Evolutionary conservation across 1,140 invertebrate genomes (phyloP), one percentile per base, ranked within the genome.

Genomic region (Drosophila cardini): DNA sequence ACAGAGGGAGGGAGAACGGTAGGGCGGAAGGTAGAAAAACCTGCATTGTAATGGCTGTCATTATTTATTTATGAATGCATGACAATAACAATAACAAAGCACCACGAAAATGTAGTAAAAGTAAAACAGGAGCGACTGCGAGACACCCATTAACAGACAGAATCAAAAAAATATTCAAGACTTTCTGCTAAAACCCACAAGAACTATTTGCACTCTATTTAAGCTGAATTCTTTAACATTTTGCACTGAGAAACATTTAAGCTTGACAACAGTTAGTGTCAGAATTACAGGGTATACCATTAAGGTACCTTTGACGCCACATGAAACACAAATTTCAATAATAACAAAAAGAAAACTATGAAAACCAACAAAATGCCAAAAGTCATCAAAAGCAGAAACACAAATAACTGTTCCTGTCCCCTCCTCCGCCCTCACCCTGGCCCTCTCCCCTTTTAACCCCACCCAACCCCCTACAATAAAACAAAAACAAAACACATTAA

Each of bases 31-130:
- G 42, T 15, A 61, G 15, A 57, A 63, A 84, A 78, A 75, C 55
- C 50, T 80, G 82, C 78, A 81, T 62, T 79, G 65, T 81, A 86
- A 86, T 78, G 74, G 70, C 75, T 61, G 74, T 78, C 78, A 85
- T 85, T 85, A 85, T 86, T 81, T 86, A 85, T 85, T 85, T 85
- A 76, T 84, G 65, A 81, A 85, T 85, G 81, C 81, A 80, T 79
- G 82, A 65, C 76, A 85, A 75, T 74, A 70, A 72, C 76, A 83
- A 70, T 55, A 70, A 58, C 58, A 50, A 70, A 45, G 40, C 32
- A 34, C n/a, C 53, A 52, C 32, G 30, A 63, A 48, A 63, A 70
- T 50, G 11, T 34, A 13, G 9, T 2, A 34, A 52, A 5, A 7
- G 1, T 30, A 13, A 1, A 5, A 45, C 16, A 13, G 21, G 5